These are phyloP conservation scores for Meteorus sp. DNA, from an alignment of 1,140 invertebrate species.

Conservation along the genomic window DNA sequence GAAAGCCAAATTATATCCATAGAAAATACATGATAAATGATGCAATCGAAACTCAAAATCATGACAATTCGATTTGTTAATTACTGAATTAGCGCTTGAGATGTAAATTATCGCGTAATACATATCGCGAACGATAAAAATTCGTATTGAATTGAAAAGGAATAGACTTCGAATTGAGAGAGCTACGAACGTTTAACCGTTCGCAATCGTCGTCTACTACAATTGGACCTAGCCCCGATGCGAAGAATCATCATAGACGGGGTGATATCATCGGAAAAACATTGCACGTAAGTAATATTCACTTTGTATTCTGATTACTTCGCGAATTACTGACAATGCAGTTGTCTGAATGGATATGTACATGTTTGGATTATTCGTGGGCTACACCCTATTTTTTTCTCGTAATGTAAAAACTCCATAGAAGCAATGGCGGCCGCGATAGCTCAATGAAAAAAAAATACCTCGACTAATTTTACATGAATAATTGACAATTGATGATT, in stretches of 20 bases:
- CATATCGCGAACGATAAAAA: constrained; percentile 33
- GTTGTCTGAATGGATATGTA: constrained; percentile 8
- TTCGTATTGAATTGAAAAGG: constrained; percentile 25
- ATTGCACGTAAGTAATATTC: constrained; percentile 49
- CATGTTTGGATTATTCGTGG: constrained; percentile 33
- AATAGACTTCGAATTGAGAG: background rate
- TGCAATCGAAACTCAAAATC: constrained; percentile 44
- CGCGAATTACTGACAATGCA: background rate
- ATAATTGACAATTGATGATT: background rate
- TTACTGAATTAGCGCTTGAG: constrained; percentile 32
- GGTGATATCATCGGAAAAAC: constrained; percentile 40
- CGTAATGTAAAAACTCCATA: too few species aligned
- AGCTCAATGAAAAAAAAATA: constrained; percentile 23
- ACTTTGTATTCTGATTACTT: background rate
- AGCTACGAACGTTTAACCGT: constrained; percentile 36
- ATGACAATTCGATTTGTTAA: constrained; percentile 47
- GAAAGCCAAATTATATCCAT: constrained; percentile 49
- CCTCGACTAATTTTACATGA: background rate
- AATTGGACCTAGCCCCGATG: constrained; percentile 46
- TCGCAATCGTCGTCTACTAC: constrained; percentile 33
- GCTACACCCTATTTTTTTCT: constrained; percentile 41
- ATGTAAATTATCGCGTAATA: constrained; percentile 37
- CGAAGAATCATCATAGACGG: constrained; percentile 40
- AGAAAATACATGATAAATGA: constrained; percentile 50
- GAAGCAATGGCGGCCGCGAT: constrained; percentile 41